Conservation (phyloP, 2,797 vertebrate genomes). For the Arremon brunneinucha region DNA sequence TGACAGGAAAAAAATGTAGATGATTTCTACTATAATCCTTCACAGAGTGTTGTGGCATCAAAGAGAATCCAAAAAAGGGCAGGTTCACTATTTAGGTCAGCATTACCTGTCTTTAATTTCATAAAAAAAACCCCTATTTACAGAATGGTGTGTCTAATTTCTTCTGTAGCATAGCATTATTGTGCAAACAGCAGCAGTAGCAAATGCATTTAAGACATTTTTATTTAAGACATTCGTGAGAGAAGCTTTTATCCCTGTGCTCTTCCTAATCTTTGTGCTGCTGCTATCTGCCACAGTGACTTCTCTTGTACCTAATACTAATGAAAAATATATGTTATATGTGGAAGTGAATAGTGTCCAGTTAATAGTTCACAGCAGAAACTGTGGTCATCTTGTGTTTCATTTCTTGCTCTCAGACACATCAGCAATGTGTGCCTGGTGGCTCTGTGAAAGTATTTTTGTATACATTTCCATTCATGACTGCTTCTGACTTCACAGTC, state of each 20-base stretch:
- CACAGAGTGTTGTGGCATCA: conserved; percentile 65
- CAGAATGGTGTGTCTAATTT: background rate
- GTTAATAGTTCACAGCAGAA: background rate
- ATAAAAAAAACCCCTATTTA: background rate
- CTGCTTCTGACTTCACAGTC: background rate
- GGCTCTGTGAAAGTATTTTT: background rate
- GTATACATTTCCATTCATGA: background rate
- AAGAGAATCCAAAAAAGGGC: conserved; percentile 56
- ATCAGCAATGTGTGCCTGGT: background rate
- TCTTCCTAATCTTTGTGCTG: background rate
- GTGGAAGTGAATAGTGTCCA: background rate
- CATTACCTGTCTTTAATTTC: conserved; percentile 62
- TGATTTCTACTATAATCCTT: conserved; percentile 59
- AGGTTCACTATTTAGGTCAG: conserved; percentile 66
- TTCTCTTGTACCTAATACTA: background rate
- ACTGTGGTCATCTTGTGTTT: background rate
- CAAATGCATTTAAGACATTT: background rate
- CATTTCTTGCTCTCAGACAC: background rate
- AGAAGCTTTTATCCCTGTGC: background rate
- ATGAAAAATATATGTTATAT: background rate
- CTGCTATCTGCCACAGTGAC: background rate
- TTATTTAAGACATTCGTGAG: background rate
- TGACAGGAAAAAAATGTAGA: conserved; percentile 38
- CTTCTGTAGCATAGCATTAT: background rate
- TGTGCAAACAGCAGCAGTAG: background rate